Evolutionary conservation across 2,113 vertebrate species (phyloP).

Genomic region (Chamaea fasciata): DNA sequence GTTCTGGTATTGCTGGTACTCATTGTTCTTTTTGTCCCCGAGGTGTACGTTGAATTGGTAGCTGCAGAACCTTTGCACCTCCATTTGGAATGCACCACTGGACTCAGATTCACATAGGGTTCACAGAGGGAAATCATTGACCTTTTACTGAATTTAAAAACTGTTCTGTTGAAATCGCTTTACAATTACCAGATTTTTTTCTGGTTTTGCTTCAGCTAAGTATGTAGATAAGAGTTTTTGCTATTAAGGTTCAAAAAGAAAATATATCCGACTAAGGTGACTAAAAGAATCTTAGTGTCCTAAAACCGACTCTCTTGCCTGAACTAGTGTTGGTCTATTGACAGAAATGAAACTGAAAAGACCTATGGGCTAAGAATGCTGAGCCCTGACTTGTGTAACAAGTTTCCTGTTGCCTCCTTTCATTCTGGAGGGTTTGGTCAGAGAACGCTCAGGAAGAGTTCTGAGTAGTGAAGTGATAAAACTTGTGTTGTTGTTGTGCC

Average conservation of each 20-base stretch:
- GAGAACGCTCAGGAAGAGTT: not conserved
- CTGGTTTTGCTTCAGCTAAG: not conserved
- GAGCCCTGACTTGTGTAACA: not conserved
- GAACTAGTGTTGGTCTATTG: too few relatives aligned
- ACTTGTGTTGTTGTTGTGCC: not conserved
- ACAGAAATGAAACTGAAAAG: not conserved
- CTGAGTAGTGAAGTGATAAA: not conserved
- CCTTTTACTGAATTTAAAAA: not conserved
- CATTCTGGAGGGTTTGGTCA: not conserved
- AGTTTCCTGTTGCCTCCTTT: not conserved
- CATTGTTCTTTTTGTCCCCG: not conserved
- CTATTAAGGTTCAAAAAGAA: not conserved
- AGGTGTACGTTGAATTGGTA: not conserved
- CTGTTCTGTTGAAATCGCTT: not conserved
- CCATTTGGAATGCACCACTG: not conserved
- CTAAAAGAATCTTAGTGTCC: not conserved
- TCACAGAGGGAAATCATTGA: not conserved
- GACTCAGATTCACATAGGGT: too few relatives aligned
- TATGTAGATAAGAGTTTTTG: not conserved
- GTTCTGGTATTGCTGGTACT: not conserved
- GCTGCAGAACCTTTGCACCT: not conserved
- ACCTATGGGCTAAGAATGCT: not conserved
- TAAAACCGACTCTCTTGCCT: not conserved
- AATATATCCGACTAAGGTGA: not conserved
- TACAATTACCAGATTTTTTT: not conserved